Conservation (phyloP, 2,888 invertebrate genomes). For the Cosmia pyralina region DNA sequence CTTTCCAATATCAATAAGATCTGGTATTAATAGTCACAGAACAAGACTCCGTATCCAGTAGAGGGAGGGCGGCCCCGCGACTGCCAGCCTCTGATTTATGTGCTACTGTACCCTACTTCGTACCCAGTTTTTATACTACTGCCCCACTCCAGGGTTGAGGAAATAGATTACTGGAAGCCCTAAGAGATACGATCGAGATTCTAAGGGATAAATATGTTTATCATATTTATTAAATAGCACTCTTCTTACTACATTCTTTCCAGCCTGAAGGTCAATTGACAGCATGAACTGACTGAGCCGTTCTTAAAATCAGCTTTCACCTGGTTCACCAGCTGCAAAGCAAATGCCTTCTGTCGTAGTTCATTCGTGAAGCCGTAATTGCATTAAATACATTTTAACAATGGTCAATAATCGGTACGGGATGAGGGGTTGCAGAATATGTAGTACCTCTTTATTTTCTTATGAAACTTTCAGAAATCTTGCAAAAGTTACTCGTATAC, state of each 20-base stretch:
- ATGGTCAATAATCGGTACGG: neutral
- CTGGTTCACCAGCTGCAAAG: too few species aligned
- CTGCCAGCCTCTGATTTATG: conserved; percentile 68
- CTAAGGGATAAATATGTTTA: neutral
- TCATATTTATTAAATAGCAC: neutral
- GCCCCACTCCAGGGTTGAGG: conserved; percentile 33
- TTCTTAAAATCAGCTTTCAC: neutral
- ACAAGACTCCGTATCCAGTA: conserved; percentile 19
- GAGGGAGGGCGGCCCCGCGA: conserved; percentile 46
- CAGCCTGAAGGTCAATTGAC: too few species aligned
- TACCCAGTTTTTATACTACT: conserved; percentile 65
- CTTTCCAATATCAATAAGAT: neutral
- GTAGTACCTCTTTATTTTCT: neutral
- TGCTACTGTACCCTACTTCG: conserved; percentile 63
- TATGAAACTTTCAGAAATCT: too few species aligned
- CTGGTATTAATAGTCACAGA: conserved; percentile 22
- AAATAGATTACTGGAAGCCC: conserved; percentile 44
- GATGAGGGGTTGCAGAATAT: neutral
- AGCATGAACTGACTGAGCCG: neutral
- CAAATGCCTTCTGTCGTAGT: neutral
- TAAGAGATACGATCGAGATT: neutral
- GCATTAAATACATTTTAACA: neutral
- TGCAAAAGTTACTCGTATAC: too few species aligned
- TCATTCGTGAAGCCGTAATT: neutral
- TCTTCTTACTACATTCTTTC: neutral